These are phyloP conservation scores for Trematomus bernacchii DNA, from an alignment of 2,797 vertebrate species.

Conservation along the genomic window DNA sequence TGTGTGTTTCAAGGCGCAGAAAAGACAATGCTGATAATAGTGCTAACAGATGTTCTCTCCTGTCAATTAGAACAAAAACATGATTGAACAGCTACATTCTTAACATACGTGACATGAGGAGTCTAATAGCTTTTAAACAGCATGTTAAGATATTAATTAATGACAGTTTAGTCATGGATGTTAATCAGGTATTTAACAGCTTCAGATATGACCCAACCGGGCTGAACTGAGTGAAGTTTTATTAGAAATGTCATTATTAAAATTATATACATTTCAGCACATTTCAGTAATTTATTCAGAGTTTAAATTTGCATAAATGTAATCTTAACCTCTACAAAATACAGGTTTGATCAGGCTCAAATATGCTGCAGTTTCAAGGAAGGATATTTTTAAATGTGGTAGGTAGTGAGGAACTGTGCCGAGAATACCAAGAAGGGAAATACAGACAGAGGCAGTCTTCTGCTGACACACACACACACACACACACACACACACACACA, in stretches of 20 bases:
- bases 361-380: neutral
- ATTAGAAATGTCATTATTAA: constrained; percentile 23
- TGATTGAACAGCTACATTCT: neutral
- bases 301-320: constrained; percentile 31
- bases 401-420: constrained; percentile 10
- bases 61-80: constrained; percentile 20
- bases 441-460: constrained; percentile 5
- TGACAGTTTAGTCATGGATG: constrained; percentile 20
- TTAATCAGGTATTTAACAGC: constrained; percentile 39
- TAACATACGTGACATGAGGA: neutral
- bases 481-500: neutral
- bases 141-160: constrained; percentile 15
- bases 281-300: constrained; percentile 4
- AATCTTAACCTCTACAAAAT: constrained; percentile 7
- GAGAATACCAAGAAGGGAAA: constrained; percentile 21
- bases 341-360: neutral
- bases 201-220: constrained; percentile 17
- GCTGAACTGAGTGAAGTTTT: constrained; percentile 12
- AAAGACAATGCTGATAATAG: neutral
- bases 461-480: constrained; percentile 1
- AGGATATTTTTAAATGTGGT: neutral
- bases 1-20: neutral
- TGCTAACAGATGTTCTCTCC: neutral
- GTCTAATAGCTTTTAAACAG: constrained; percentile 23
- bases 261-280: neutral